Base-by-base conservation (phyloP, 1,140 invertebrate genomes). In the Arctopsyche grandis region DNA sequence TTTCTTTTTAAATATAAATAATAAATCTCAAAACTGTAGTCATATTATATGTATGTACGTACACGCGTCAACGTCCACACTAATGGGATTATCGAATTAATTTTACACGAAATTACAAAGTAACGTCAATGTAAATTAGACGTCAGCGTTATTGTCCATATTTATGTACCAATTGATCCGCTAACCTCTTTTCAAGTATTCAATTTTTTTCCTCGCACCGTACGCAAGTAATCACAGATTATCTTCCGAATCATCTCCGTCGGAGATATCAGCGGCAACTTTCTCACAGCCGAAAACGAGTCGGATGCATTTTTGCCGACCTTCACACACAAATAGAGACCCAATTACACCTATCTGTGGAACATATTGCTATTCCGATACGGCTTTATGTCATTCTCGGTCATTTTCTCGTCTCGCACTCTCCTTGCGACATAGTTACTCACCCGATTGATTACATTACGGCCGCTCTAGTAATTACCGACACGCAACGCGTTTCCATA, bases 381-480 rank as follows among this genome's bases (percentile, higher is more conserved):
- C 7, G 7, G 29, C 29, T 38, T 38, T 38, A 38, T 38, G 29
- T 38, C 29, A 73, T 29, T 73, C 12, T 24, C 19, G 1, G 29
- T 38, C 29, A 73, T 29, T 73, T 24, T 24, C 19, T 22, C 70
- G 43, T 26, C 69, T n/a, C 48, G 24, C 29, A 24, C 21, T 75
- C 73, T 75, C n/a, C 22, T 63, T 38, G 58, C 74, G 74, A 76
- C 74, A 76, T 63, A 63, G 58, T 76, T 63, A 76, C 22, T 76
- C 74, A 63, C n/a, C 56, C 74, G 74, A 76, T 76, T 76, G 74
- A 76, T 76, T 63, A 63, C 74, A 76, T 76, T 76, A 76, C 56
- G 48, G 56, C 74, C 74, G 74, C 74, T 76, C 74, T 63, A 76
- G 58, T 76, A 76, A 76, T 76, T 76, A 76, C 56, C 21, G n/a